Base-by-base conservation (phyloP, 2,113 vertebrate species). In the Lampris megalopsis region DNA sequence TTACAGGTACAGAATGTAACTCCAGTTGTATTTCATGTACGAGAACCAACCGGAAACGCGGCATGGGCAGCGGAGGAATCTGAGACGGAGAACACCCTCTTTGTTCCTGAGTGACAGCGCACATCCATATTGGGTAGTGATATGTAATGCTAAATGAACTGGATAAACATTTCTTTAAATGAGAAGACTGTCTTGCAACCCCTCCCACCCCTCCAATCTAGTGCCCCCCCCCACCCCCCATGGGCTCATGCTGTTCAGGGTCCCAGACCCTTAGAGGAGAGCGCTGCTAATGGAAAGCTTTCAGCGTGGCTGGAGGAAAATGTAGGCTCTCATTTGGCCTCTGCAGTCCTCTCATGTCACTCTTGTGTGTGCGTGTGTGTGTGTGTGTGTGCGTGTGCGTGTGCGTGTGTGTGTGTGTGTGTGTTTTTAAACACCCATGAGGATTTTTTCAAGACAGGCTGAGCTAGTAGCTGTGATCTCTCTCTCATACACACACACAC, bases 271-370 rank as follows among this genome's bases (percentile, higher is more conserved):
- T 92, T 82, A 73, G 68, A 93, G 85, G 90, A 89, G 74, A 82
- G 87, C 85, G 87, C 85, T 80, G 92, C 96, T 98, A 97, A 97
- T 98, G 97, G 97, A 99, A 97, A 96, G 97, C 97, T 98, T 98
- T 98, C 96, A 98, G 91, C 91, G 86, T 89, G 87, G 92, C 90
- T 86, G 84, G 78, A 92, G 90, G 92, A 95, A 88, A 79, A 93
- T 81, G 95, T 96, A 95, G 82, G 88, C 90, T 95, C 92, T 94
- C 91, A 95, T 97, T 95, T 95, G 93, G 89, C 91, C 94, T 94
- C 94, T 92, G 83, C 87, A 92, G 88, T 93, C 92, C 93, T 75
- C 65, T 95, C 88, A 85, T 95, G 94, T 84, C 93, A 93, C 90
- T 94, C 91, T 24, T 60, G 66, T 49, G 57, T 75, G 50, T 68